Percentiles rank a stretch among this genome's conserved stretches.
phyloP scores from a whole-genome alignment of 2,888 invertebrate genomes.

The Chaitophorus viminalis region DNA sequence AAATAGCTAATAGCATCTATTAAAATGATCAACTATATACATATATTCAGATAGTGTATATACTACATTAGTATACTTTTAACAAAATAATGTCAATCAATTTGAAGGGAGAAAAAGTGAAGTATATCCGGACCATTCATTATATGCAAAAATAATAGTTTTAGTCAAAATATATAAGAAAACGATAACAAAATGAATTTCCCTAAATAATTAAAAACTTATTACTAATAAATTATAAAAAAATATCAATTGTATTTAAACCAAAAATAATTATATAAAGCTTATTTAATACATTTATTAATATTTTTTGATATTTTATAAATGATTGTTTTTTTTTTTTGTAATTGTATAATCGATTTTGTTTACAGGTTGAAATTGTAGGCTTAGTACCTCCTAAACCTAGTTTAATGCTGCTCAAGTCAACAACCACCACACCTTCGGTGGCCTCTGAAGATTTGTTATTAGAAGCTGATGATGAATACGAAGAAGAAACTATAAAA shows the following conservation, averaged over 20 bases:
- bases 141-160: too few relatives aligned
- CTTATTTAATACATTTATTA: background rate
- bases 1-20: too few relatives aligned
- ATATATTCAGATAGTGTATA: too few relatives aligned
- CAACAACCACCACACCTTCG: conserved; percentile 34
- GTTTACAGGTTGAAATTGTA: conserved; percentile 41
- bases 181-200: too few relatives aligned
- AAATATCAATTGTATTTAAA: background rate
- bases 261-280: background rate
- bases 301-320: background rate
- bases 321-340: background rate
- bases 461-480: conserved; percentile 51
- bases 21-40: too few relatives aligned
- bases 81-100: too few relatives aligned
- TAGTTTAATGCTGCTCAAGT: conserved; percentile 30
- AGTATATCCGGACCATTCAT: too few relatives aligned
- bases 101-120: too few relatives aligned
- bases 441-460: conserved; percentile 34
- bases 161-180: background rate
- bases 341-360: background rate
- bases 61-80: too few relatives aligned
- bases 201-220: too few relatives aligned
- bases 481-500: conserved; percentile 57
- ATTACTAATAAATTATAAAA: too few relatives aligned
- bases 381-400: conserved; percentile 53